phyloP scores from a whole-genome alignment of 1,140 invertebrate species.

The Luehdorfia chinensis region DNA sequence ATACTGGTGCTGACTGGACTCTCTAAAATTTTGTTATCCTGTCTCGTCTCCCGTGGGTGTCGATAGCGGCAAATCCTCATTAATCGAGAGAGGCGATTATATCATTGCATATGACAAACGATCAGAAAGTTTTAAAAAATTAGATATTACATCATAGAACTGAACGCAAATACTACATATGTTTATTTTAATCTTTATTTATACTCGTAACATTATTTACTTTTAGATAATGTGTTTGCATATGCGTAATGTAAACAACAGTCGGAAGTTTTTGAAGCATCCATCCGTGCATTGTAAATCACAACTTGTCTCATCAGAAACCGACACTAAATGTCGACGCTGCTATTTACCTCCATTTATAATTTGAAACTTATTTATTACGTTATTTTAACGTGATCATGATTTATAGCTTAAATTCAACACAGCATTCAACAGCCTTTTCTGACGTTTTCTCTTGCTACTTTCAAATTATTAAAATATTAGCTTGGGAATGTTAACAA shows the following conservation, averaged over 20 bases:
- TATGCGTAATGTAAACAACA: not conserved
- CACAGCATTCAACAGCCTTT: no score
- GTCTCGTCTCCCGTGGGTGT: no score
- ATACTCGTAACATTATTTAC: constrained; percentile 1
- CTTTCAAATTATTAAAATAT: no score
- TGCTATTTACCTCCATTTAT: not conserved
- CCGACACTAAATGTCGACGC: not conserved
- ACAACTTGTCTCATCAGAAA: constrained; percentile 9
- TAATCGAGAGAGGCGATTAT: no score
- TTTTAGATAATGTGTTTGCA: not conserved
- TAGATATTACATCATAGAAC: constrained; percentile 1
- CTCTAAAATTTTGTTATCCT: no score
- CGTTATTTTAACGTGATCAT: no score
- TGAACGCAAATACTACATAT: not conserved
- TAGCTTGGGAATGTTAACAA: no score
- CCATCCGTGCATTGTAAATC: not conserved
- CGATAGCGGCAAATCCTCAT: no score
- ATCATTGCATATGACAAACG: not conserved
- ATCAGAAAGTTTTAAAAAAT: not conserved
- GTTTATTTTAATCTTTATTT: constrained; percentile 6
- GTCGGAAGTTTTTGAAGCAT: constrained; percentile 7
- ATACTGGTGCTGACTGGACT: no score
- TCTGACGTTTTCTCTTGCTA: no score
- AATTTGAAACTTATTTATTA: no score
- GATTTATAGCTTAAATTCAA: no score